Percentiles rank a stretch among this genome's conserved stretches.
These are phyloP conservation scores for Heliocidaris erythrogramma DNA, from an alignment of 35 echinoderm and acorn worm species.

Conservation along the genomic window DNA sequence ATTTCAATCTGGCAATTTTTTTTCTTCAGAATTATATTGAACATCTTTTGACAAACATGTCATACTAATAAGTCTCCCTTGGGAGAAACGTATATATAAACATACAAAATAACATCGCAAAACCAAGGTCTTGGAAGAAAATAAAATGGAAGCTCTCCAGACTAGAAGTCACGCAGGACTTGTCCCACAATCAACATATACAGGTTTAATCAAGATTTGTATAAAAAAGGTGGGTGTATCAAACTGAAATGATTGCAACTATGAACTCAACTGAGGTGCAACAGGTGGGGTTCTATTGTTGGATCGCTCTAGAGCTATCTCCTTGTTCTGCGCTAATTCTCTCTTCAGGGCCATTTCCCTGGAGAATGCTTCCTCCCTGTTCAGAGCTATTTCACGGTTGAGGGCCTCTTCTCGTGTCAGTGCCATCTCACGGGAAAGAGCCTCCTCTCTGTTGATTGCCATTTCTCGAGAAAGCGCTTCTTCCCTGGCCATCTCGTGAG, in stretches of 20 bases:
- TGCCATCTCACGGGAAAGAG: background rate
- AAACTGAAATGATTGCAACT: background rate
- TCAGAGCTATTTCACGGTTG: conserved; percentile 15
- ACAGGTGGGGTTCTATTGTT: conserved; percentile 22
- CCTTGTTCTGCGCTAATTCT: conserved; percentile 23
- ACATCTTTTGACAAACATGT: background rate
- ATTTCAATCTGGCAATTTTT: background rate
- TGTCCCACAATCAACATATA: background rate
- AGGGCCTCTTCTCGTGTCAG: background rate
- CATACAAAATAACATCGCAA: conserved; percentile 34
- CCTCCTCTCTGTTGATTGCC: background rate
- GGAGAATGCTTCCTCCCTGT: background rate
- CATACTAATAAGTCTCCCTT: background rate
- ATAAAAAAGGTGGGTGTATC: background rate
- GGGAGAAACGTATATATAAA: conserved; percentile 25
- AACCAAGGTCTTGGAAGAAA: conserved; percentile 39
- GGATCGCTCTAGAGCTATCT: conserved; percentile 13
- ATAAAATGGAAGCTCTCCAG: conserved; percentile 35
- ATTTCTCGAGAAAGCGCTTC: conserved; percentile 27
- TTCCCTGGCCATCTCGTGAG: conserved; percentile 25
- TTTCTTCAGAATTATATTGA: background rate
- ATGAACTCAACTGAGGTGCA: conserved; percentile 32
- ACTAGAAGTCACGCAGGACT: conserved; percentile 18
- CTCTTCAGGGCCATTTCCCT: conserved; percentile 6
- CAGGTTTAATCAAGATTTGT: background rate